A percentile compares a stretch with the other conserved stretches of the same genome.
These are phyloP conservation scores for Chanos chanos DNA, from an alignment of 2,797 vertebrate genomes.

Conservation along the genomic window DNA sequence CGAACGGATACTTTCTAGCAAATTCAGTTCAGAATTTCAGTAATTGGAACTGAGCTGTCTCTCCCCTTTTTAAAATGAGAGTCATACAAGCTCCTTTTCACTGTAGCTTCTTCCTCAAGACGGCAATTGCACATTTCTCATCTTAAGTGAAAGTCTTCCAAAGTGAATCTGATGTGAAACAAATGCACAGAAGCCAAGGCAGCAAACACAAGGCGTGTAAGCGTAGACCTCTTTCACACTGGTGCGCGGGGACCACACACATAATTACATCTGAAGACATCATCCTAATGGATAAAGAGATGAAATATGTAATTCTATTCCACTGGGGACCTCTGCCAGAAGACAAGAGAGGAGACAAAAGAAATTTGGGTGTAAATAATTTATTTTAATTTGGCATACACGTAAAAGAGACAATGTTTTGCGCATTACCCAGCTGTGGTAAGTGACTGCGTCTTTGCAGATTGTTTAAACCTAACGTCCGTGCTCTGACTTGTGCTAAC, in stretches of 20 bases:
- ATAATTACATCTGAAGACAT: constrained; percentile 10
- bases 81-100: too few relatives aligned
- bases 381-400: constrained; percentile 27
- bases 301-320: constrained; percentile 13
- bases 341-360: constrained; percentile 22
- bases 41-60: too few relatives aligned
- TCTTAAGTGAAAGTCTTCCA: not conserved
- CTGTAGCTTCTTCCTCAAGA: too few relatives aligned
- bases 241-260: not conserved
- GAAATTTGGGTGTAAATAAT: constrained; percentile 29
- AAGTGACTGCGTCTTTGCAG: not conserved
- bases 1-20: too few relatives aligned
- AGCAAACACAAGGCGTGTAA: not conserved
- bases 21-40: too few relatives aligned
- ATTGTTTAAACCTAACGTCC: too few relatives aligned
- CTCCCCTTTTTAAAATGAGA: too few relatives aligned
- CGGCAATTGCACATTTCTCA: too few relatives aligned
- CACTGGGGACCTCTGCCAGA: constrained; percentile 16
- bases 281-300: constrained; percentile 9
- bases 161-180: constrained; percentile 9
- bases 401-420: not conserved
- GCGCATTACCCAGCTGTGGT: not conserved
- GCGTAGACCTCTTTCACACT: not conserved
- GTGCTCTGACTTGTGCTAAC: too few relatives aligned
- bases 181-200: not conserved